A percentile compares a stretch with the other conserved stretches of the same genome.
Conservation (phyloP, 1,140 invertebrate species). For the Drosophila biarmipes region DNA sequence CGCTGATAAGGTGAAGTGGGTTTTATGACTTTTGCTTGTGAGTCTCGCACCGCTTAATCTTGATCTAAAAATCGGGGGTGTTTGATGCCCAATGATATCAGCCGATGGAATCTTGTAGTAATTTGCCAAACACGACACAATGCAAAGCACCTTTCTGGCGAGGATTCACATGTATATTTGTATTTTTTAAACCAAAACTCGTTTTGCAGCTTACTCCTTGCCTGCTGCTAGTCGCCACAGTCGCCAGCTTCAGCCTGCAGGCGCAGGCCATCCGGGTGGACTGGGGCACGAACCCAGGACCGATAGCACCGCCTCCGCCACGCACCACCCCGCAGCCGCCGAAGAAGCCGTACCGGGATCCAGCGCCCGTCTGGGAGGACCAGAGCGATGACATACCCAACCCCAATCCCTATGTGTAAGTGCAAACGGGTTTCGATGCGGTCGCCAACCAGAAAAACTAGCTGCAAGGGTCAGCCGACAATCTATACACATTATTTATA, state of each 20-base stretch:
- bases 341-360: conserved; percentile 85
- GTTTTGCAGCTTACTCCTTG: conserved; percentile 58
- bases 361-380: conserved; percentile 87
- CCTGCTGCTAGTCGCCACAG: conserved; percentile 76
- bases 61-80: conserved; percentile 7
- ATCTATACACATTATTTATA: conserved; percentile 6
- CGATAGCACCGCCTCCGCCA: conserved; percentile 85
- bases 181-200: neutral
- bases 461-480: conserved; percentile 14
- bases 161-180: conserved; percentile 11
- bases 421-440: conserved; percentile 21
- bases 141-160: conserved; percentile 34
- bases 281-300: conserved; percentile 86
- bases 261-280: conserved; percentile 78
- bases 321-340: conserved; percentile 84
- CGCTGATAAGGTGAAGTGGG: conserved; percentile 47
- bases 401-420: conserved; percentile 87
- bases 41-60: conserved; percentile 14
- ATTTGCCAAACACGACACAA: conserved; percentile 52
- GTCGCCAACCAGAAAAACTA: conserved; percentile 20
- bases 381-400: conserved; percentile 86
- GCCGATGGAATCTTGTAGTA: conserved; percentile 26
- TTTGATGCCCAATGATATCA: conserved; percentile 4
- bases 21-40: conserved; percentile 26
- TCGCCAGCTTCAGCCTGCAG: conserved; percentile 58